These are phyloP conservation scores for Echeneis naucrates DNA, from an alignment of 2,797 vertebrate genomes.

Conservation along the genomic window DNA sequence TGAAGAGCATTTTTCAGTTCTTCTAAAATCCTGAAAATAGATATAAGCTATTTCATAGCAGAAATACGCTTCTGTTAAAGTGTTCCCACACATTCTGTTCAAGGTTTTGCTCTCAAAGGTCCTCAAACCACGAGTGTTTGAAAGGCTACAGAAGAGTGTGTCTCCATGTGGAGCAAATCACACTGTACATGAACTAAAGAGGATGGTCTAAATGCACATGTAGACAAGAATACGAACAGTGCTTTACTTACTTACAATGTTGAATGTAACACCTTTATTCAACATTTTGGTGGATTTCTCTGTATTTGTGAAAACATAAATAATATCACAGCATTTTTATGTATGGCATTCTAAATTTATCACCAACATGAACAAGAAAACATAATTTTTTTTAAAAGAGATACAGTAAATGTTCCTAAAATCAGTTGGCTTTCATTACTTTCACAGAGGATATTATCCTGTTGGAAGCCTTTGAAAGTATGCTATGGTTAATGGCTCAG, in stretches of 20 bases:
- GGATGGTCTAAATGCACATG: not conserved
- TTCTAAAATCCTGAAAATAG: conserved; percentile 37
- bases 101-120: conserved; percentile 51
- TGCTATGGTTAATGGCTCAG: conserved; percentile 56
- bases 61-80: conserved; percentile 34
- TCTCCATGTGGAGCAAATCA: conserved; percentile 22
- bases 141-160: conserved; percentile 45
- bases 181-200: not conserved
- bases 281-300: not conserved
- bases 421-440: conserved; percentile 35
- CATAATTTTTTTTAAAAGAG: too few species aligned
- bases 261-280: not conserved
- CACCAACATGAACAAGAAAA: not conserved
- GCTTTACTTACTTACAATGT: not conserved
- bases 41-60: conserved; percentile 54
- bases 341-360: not conserved
- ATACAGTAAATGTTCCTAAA: conserved; percentile 33
- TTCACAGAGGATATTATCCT: conserved; percentile 29
- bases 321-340: not conserved
- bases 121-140: conserved; percentile 52
- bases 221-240: not conserved
- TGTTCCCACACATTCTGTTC: conserved; percentile 64
- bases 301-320: not conserved
- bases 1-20: not conserved
- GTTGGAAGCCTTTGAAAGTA: conserved; percentile 49